phyloP scores from a whole-genome alignment of 2,888 invertebrate genomes.

The Cheilosia variabilis region DNA sequence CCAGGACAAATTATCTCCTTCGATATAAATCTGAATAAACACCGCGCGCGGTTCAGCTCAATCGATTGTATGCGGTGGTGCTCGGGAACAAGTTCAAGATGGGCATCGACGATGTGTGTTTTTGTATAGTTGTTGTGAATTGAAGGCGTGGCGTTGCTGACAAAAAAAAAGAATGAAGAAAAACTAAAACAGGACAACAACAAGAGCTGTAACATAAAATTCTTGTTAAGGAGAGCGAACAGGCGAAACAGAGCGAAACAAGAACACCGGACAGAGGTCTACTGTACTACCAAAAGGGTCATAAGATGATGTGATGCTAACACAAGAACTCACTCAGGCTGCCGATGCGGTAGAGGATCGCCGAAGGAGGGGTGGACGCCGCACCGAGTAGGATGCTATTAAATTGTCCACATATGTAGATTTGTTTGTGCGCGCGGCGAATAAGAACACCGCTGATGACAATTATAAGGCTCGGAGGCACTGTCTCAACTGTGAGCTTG shows the following conservation, averaged over 20 bases:
- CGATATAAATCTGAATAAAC: conserved; percentile 76
- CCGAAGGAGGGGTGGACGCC: neutral
- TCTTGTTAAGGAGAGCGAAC: conserved; percentile 72
- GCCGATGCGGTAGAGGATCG: neutral
- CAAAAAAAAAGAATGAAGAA: conserved; percentile 1
- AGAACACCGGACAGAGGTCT: conserved; percentile 66
- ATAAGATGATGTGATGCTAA: conserved; percentile 71
- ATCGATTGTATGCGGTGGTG: conserved; percentile 35
- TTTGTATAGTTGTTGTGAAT: conserved; percentile 31
- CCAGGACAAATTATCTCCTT: conserved; percentile 75
- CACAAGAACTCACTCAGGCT: conserved; percentile 73
- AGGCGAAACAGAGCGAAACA: conserved; percentile 64
- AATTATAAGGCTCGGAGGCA: conserved; percentile 46
- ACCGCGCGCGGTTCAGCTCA: conserved; percentile 61
- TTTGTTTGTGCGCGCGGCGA: conserved; percentile 51
- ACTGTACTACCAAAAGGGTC: conserved; percentile 67
- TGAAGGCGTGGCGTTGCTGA: conserved; percentile 63
- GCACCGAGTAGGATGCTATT: conserved; percentile 50
- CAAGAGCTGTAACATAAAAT: conserved; percentile 70
- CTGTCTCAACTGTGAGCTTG: neutral
- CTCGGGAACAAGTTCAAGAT: conserved; percentile 55
- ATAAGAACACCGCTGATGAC: conserved; percentile 56
- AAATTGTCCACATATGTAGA: conserved; percentile 63
- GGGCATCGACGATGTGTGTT: conserved; percentile 60
- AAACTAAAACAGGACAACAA: conserved; percentile 62